Evolutionary conservation across 1,140 invertebrate species (phyloP), one percentile per base, ranked within the genome.

Genomic region (Ectropis grisescens): DNA sequence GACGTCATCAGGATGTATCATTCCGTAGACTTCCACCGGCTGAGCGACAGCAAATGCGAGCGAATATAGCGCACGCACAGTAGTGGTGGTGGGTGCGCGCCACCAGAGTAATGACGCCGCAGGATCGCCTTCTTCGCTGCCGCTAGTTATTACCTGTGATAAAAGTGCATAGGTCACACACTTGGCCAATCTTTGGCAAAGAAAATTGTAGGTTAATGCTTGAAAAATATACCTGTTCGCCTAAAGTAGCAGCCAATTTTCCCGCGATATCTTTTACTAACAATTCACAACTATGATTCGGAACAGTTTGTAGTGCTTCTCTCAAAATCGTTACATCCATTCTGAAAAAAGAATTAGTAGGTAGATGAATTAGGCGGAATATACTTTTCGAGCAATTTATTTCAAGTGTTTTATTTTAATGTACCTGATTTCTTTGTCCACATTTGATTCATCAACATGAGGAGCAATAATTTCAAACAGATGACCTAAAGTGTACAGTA

Each of bases 401-500:
- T 19, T 19, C 16, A 19, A 19, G 16, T 19, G 16, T 19, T 19
- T 19, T 19, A 4, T 19, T 19, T 19, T 19, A n/a, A 19, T 8
- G 8, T 60, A 79, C 70, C 74, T 65, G 41, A 71, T 74, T 1
- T 76, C 70, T 39, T 66, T 75, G 34, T 76, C 68, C 2, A 67
- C 44, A 25, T 41, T 37, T 12, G 67, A 56, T 50, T 81, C 68
- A 39, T 87, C 16, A 19, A 19, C 8, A 4, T 3, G 84, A 29
- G 89, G 87, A 42, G 87, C 84, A 1, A 90, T 60, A 47, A 88
- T 84, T 64, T 89, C 83, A 69, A 92, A 84, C 13, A 90, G 86
- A 57, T 92, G 93, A 9, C 94, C 91, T 9, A 96, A 86, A 9
- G 96, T 91, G 6, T 93, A 96, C 2, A 98, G 82, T 43, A 96